Percentiles rank a stretch among this genome's conserved stretches.
Conservation (phyloP, 2,888 invertebrate genomes). For the Chouioia cunea region DNA sequence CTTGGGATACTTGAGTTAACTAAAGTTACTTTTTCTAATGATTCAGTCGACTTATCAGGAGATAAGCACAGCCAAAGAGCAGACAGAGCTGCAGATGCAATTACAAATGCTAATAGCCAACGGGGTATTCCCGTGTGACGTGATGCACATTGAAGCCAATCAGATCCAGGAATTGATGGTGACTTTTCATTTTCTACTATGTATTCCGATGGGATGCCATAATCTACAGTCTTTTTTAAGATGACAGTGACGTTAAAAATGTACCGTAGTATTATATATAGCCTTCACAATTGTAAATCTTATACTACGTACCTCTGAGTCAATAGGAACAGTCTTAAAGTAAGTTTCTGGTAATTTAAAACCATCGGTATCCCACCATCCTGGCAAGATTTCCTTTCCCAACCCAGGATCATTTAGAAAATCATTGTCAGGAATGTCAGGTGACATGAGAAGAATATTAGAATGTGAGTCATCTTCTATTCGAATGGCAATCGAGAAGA, state of each 20-base stretch:
- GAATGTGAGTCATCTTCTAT: constrained; percentile 57
- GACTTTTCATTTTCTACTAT: constrained; percentile 59
- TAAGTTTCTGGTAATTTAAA: constrained; percentile 65
- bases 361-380: constrained; percentile 64
- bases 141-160: constrained; percentile 59
- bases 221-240: constrained; percentile 59
- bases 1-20: constrained; percentile 45
- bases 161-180: constrained; percentile 55
- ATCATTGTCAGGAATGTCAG: constrained; percentile 63
- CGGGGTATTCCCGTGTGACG: constrained; percentile 57
- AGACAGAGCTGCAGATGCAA: constrained; percentile 52
- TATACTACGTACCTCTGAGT: constrained; percentile 56
- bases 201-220: constrained; percentile 60
- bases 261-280: constrained; percentile 3
- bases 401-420: constrained; percentile 62
- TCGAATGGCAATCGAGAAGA: constrained; percentile 56
- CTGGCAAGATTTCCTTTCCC: constrained; percentile 62
- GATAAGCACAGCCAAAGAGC: constrained; percentile 57
- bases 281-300: constrained; percentile 8
- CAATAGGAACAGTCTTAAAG: constrained; percentile 63
- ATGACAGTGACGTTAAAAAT: constrained; percentile 18
- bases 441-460: constrained; percentile 59
- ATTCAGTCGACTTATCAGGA: constrained; percentile 52
- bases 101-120: constrained; percentile 56
- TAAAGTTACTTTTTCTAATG: constrained; percentile 50